Base-by-base conservation (phyloP, 2,888 invertebrate genomes). In the Sminthurides aquaticus region DNA sequence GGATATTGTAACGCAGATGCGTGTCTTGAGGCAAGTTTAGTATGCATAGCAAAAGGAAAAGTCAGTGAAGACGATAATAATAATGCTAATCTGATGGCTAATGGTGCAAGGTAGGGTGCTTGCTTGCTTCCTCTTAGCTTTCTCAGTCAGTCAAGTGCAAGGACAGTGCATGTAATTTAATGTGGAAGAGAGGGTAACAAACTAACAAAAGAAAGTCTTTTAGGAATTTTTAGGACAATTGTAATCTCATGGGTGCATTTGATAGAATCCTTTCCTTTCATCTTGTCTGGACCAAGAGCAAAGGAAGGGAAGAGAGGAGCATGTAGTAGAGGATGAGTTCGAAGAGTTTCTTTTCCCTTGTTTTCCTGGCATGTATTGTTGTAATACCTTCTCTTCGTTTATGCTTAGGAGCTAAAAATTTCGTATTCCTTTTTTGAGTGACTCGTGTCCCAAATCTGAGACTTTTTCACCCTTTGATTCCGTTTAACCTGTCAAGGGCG, bases 361-460 rank as follows among this genome's bases (percentile, higher is more conserved):
- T n/a, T n/a, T n/a, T n/a, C n/a, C n/a, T n/a, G n/a, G n/a, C n/a
- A n/a, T n/a, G n/a, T n/a, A n/a, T n/a, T n/a, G n/a, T n/a, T n/a
- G n/a, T n/a, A n/a, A n/a, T n/a, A n/a, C n/a, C n/a, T n/a, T n/a
- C n/a, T n/a, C n/a, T n/a, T n/a, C n/a, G n/a, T n/a, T n/a, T n/a
- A n/a, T n/a, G n/a, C n/a, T n/a, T n/a, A n/a, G n/a, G n/a, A n/a
- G n/a, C n/a, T n/a, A n/a, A n/a, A n/a, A n/a, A n/a, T n/a, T n/a
- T n/a, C n/a, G n/a, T n/a, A n/a, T n/a, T n/a, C n/a, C 24, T 55
- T 25, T 29, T 27, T 57, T 57, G 56, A 62, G 34, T 43, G 55
- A 61, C 61, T 57, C 43, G 28, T 60, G 62, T 56, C 62, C 62
- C 57, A 62, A 57, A 56, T 62, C 28, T 62, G 49, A 52, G 43